Percentiles rank a stretch among this genome's conserved stretches.
phyloP scores from a whole-genome alignment of 2,888 invertebrate species.

The Seira musarum region DNA sequence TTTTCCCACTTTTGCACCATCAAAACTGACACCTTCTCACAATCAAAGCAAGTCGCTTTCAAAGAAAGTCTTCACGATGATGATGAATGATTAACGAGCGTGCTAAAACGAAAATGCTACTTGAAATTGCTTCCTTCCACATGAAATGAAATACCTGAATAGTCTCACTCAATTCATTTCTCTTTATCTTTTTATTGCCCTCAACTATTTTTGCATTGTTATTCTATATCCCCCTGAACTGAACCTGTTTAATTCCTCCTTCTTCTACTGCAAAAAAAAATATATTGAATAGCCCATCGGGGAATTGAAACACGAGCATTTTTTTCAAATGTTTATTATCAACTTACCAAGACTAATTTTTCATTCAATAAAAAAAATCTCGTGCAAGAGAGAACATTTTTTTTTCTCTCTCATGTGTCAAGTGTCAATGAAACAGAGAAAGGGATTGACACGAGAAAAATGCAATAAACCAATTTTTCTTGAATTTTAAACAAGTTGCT shows the following conservation, averaged over 20 bases:
- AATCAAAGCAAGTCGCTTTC: conserved; percentile 20
- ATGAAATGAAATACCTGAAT: background rate
- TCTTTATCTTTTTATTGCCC: conserved; percentile 6
- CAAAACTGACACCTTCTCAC: conserved; percentile 45
- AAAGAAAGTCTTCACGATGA: background rate
- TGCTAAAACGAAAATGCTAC: conserved; percentile 10
- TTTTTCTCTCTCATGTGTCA: conserved; percentile 10
- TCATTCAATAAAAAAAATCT: conserved; percentile 15
- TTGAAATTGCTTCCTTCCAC: background rate
- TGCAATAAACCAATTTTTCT: conserved; percentile 3
- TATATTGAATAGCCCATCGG: background rate
- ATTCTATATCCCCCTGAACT: background rate
- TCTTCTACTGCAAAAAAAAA: background rate
- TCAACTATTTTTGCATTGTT: background rate
- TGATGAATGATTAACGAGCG: conserved; percentile 36
- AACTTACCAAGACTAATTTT: conserved; percentile 1
- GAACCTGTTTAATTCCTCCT: conserved; percentile 19
- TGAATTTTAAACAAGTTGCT: background rate
- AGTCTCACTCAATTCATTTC: background rate
- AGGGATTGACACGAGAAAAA: conserved; percentile 17
- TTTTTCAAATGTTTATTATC: too few relatives aligned
- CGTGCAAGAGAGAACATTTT: too few relatives aligned
- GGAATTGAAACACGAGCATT: background rate
- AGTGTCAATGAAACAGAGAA: conserved; percentile 14
- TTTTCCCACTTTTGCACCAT: conserved; percentile 18